phyloP scores from a whole-genome alignment of 2,797 vertebrate genomes.

The Sebastes oblongus region DNA sequence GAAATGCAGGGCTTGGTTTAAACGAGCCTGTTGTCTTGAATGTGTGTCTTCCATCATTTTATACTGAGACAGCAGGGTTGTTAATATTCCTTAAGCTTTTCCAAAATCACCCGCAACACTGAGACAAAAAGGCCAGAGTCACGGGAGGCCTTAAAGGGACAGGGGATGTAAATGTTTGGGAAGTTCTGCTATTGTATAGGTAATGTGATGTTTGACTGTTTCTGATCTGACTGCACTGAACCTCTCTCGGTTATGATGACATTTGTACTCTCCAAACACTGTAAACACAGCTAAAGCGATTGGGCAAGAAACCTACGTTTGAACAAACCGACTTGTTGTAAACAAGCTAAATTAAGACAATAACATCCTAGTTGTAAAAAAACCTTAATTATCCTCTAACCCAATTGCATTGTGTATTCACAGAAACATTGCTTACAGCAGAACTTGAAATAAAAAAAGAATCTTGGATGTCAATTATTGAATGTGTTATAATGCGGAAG shows the following conservation, averaged over 20 bases:
- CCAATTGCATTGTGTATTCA: no score
- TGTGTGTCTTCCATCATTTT: slow-evolving; percentile 49
- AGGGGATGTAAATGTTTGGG: not conserved
- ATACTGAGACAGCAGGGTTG: slow-evolving; percentile 4
- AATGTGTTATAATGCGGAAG: not conserved
- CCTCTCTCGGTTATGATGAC: not conserved
- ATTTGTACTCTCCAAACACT: not conserved
- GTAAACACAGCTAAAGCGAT: not conserved
- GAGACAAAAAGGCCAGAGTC: not conserved
- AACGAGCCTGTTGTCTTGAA: slow-evolving; percentile 35
- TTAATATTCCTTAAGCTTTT: slow-evolving; percentile 39
- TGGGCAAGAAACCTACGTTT: not conserved
- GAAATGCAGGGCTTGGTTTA: slow-evolving; percentile 40
- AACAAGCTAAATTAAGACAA: not conserved
- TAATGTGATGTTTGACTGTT: not conserved
- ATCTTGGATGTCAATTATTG: not conserved
- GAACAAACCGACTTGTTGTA: not conserved
- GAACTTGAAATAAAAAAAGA: not conserved
- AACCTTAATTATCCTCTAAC: no score
- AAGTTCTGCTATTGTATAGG: not conserved
- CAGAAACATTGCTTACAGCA: not conserved
- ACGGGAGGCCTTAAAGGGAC: not conserved
- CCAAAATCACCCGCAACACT: not conserved
- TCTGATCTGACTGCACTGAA: not conserved
- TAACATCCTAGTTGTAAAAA: not conserved